Base-by-base conservation (phyloP, 2,797 vertebrate species). In the Pampus argenteus region DNA sequence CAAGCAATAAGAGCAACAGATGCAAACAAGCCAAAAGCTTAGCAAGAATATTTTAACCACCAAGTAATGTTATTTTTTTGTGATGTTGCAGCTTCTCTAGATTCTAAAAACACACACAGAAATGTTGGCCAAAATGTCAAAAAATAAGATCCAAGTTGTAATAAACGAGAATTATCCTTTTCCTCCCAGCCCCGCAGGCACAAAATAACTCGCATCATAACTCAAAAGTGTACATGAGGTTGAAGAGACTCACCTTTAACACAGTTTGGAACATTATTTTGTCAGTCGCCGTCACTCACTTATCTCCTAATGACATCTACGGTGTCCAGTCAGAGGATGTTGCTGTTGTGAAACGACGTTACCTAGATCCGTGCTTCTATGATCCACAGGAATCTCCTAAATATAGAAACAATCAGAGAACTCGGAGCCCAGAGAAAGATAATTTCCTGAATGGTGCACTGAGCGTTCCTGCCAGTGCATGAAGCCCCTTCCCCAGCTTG, bases 331-430 rank as follows among this genome's bases (percentile, higher is more conserved):
- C 13, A n/a, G 47, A 64, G 44, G 29, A 63, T 57, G 61, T 60
- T 54, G 54, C 66, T 76, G 56, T 69, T 64, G 38, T 51, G 45
- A 34, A 58, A 26, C 44, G 73, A 42, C 67, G 78, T 82, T 82
- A 52, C 66, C 20, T 10, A 45, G n/a, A 81, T 78, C 22, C 48
- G 60, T 44, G 49, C 23, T 34, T 77, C 14, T 55, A 36, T 78
- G 58, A 89, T 82, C 64, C 83, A 47, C 26, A 71, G 86, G 84
- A 89, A 87, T 89, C 70, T 65, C 48, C 85, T 70, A 87, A 86
- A 93, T 83, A 89, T 91, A 92, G 89, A 86, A 92, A 91, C 86
- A 92, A 93, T 93, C 73, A 78, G 51, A 44, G 29, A 63, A 64
- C 71, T 80, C 79, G 65, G 58, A 78, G 67, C 83, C 81, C n/a